Conservation (phyloP, 2,113 vertebrate genomes). For the Raja brachyura region DNA sequence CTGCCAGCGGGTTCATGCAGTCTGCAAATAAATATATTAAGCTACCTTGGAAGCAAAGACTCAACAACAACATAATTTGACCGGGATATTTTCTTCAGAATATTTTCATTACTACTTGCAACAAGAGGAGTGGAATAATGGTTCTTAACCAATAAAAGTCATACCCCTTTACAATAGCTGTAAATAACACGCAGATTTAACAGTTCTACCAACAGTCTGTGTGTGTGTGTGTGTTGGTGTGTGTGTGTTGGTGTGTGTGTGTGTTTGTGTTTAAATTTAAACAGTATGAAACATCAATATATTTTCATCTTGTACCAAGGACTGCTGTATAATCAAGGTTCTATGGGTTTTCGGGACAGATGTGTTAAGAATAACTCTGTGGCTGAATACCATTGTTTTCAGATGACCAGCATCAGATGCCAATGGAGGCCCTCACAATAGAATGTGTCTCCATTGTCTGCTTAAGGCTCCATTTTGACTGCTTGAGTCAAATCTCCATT, state of each 20-base stretch:
- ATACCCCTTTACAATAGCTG: background rate
- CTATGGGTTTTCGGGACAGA: too few relatives aligned
- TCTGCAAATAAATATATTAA: background rate
- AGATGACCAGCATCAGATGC: background rate
- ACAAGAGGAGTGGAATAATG: conserved; percentile 22
- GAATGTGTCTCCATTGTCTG: background rate
- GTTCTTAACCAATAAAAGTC: background rate
- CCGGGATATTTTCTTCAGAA: background rate
- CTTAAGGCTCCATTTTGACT: background rate
- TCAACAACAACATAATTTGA: conserved; percentile 18
- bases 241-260: background rate
- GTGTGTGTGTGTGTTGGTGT: background rate
- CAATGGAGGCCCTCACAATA: background rate
- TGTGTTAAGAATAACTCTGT: background rate
- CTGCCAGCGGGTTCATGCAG: background rate
- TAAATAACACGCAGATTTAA: background rate
- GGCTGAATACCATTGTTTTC: background rate
- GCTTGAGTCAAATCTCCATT: background rate
- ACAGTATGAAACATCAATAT: background rate
- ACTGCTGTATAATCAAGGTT: background rate
- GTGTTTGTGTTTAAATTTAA: background rate
- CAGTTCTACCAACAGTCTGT: background rate
- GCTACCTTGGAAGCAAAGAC: background rate
- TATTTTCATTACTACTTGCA: conserved; percentile 15
- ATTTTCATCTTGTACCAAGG: background rate